These are phyloP conservation scores for Fopius arisanus DNA, from an alignment of 1,140 invertebrate species.

Conservation along the genomic window DNA sequence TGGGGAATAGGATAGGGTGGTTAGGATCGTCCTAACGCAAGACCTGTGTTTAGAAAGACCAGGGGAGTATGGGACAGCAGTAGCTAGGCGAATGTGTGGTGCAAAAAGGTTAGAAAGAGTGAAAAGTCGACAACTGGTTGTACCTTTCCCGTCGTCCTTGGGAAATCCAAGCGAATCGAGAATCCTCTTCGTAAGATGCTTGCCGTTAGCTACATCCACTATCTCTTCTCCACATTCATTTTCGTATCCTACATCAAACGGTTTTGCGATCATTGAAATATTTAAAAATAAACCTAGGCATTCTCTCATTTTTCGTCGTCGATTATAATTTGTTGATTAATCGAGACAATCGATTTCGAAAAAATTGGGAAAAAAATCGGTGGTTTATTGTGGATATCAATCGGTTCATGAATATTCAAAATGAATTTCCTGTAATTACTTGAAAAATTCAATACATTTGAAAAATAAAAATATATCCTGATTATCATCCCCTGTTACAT, in stretches of 20 bases:
- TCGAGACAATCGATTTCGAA: too few species aligned
- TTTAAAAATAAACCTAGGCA: too few species aligned
- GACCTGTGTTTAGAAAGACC: constrained; percentile 52
- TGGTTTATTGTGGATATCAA: too few species aligned
- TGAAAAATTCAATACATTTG: background rate
- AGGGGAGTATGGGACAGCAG: constrained; percentile 46
- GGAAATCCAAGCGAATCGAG: background rate
- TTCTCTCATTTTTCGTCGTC: too few species aligned
- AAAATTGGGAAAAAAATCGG: background rate
- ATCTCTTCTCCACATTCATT: background rate
- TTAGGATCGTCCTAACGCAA: constrained; percentile 42
- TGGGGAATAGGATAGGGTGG: constrained; percentile 26
- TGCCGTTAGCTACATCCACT: background rate
- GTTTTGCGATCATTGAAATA: too few species aligned
- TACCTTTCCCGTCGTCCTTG: constrained; percentile 24
- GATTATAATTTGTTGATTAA: too few species aligned
- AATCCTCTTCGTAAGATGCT: background rate
- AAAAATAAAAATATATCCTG: constrained; percentile 24
- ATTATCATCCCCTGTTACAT: constrained; percentile 55
- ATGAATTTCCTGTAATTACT: too few species aligned
- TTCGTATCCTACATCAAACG: background rate
- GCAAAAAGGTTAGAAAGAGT: constrained; percentile 15
- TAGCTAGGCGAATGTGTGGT: constrained; percentile 34
- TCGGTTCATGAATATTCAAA: too few species aligned
- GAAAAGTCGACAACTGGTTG: constrained; percentile 10